phyloP scores from a whole-genome alignment of 2,888 invertebrate species.

The Gastracanthus pulcherrimus region DNA sequence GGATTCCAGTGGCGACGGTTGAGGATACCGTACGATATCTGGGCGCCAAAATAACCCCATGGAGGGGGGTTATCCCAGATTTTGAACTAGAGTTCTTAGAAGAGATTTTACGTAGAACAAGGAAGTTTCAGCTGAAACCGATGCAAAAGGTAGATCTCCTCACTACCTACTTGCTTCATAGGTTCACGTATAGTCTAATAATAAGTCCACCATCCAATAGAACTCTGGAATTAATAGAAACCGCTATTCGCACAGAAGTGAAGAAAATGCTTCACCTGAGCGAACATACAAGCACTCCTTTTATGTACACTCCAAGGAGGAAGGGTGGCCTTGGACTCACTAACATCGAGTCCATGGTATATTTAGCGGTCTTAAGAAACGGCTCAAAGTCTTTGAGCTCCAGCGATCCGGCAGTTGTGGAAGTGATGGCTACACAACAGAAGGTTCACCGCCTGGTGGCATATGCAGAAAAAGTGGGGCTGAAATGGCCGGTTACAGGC shows the following conservation, averaged over 20 bases:
- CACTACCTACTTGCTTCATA: constrained; percentile 3
- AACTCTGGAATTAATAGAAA: constrained; percentile 3
- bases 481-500: not conserved
- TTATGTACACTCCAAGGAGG: constrained; percentile 17
- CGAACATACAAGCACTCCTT: not conserved
- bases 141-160: constrained; percentile 48
- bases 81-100: not conserved
- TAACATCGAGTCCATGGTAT: constrained; percentile 26
- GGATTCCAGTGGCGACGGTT: not conserved
- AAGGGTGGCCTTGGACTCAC: constrained; percentile 37
- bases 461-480: not conserved
- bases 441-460: not conserved
- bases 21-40: constrained; percentile 21
- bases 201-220: not conserved
- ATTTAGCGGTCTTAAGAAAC: not conserved
- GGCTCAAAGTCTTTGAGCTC: not conserved
- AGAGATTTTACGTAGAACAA: not conserved
- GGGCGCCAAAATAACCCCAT: constrained; percentile 16
- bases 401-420: not conserved
- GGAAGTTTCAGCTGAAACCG: constrained; percentile 33
- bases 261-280: constrained; percentile 36
- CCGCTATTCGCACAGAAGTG: not conserved
- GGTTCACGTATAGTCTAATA: constrained; percentile 34
- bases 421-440: not conserved
- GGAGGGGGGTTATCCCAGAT: not conserved